Percentiles rank a stretch among this genome's conserved stretches.
phyloP scores from a whole-genome alignment of 2,888 invertebrate species.

The Nycteola revayana region DNA sequence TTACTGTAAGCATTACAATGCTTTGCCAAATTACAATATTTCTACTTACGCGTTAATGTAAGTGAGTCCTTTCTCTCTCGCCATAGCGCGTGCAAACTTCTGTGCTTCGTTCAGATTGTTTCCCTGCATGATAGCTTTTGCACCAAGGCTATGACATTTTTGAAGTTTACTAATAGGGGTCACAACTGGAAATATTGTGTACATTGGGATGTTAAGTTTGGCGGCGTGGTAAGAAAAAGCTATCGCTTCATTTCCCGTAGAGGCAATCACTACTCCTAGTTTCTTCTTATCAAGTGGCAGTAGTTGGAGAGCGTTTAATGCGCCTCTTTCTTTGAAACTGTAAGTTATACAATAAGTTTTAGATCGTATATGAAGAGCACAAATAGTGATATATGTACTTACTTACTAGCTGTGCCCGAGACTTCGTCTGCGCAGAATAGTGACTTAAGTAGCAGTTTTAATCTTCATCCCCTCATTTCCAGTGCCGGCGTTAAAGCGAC shows the following conservation, averaged over 20 bases:
- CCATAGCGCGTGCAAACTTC: conserved; percentile 81
- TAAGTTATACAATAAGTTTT: conserved; percentile 4
- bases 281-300: conserved; percentile 81
- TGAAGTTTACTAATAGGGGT: conserved; percentile 86
- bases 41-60: conserved; percentile 85
- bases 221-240: conserved; percentile 85
- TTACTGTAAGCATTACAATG: too few relatives aligned
- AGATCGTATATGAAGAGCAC: background rate
- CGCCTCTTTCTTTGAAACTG: conserved; percentile 89
- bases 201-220: conserved; percentile 81
- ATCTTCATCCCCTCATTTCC: too few relatives aligned
- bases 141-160: conserved; percentile 83
- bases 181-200: conserved; percentile 86
- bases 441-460: too few relatives aligned
- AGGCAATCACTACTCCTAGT: conserved; percentile 85
- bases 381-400: too few relatives aligned
- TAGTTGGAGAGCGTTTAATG: conserved; percentile 82
- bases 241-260: conserved; percentile 87
- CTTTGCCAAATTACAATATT: too few relatives aligned
- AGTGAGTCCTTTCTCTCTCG: conserved; percentile 80
- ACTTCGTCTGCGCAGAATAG: too few relatives aligned
- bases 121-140: conserved; percentile 85
- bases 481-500: too few relatives aligned
- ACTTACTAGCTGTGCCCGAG: too few relatives aligned
- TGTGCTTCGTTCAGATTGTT: conserved; percentile 83